A percentile compares a stretch with the other conserved stretches of the same genome.
These are phyloP conservation scores for Eilema caniola DNA, from an alignment of 2,888 invertebrate genomes.

Conservation along the genomic window DNA sequence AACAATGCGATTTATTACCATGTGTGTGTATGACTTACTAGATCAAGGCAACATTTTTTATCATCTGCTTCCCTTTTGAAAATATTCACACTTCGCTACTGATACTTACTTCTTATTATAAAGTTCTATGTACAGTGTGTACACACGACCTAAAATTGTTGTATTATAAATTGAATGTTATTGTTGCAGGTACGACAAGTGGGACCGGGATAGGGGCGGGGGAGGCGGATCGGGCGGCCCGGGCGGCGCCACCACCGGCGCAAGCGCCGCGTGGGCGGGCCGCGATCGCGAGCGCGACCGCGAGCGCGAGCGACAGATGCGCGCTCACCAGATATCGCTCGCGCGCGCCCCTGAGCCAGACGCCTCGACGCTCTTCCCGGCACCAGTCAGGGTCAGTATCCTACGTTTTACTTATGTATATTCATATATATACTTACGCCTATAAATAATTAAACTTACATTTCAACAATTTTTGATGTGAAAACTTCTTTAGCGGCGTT, in stretches of 20 bases:
- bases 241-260: slow-evolving; percentile 54
- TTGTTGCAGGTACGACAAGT: slow-evolving; percentile 83
- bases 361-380: slow-evolving; percentile 88
- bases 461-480: too few relatives aligned
- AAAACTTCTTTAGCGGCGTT: too few relatives aligned
- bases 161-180: background rate
- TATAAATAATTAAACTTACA: too few relatives aligned
- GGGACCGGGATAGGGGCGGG: slow-evolving; percentile 81
- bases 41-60: too few relatives aligned
- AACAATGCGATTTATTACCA: too few relatives aligned
- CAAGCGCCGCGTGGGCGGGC: slow-evolving; percentile 67
- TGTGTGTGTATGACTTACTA: too few relatives aligned
- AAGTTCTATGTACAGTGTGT: background rate
- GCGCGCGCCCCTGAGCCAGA: slow-evolving; percentile 88
- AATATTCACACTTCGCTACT: background rate
- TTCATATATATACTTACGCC: too few relatives aligned
- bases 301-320: slow-evolving; percentile 92
- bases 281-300: slow-evolving; percentile 91
- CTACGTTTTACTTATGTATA: too few relatives aligned
- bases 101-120: background rate
- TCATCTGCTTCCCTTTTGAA: too few relatives aligned
- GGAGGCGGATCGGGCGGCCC: slow-evolving; percentile 67
- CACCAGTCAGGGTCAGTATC: slow-evolving; percentile 88
- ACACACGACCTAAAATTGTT: background rate
- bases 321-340: slow-evolving; percentile 91